Percentiles rank a stretch among this genome's conserved stretches.
Evolutionary conservation across 2,888 invertebrate species (phyloP).

Genomic region (Crossocerus cetratus): DNA sequence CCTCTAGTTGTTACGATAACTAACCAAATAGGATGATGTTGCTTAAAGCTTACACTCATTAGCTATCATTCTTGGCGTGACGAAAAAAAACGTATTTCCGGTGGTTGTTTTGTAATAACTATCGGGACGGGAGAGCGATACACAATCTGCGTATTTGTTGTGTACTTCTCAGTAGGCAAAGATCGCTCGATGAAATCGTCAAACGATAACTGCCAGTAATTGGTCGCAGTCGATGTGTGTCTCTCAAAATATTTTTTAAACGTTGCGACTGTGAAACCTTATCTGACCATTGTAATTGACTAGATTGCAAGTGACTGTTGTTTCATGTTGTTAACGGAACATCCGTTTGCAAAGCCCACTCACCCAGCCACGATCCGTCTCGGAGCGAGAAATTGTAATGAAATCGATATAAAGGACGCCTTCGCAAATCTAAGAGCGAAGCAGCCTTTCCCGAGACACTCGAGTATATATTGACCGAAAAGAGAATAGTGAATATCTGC

Average conservation of each 20-base stretch:
- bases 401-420: background rate
- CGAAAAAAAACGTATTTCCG: too few species aligned
- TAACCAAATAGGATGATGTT: too few species aligned
- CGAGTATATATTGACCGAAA: too few species aligned
- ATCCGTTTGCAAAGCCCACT: background rate
- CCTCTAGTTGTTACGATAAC: background rate
- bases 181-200: slow-evolving; percentile 1
- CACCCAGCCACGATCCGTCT: background rate
- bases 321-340: background rate
- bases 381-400: background rate
- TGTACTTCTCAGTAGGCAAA: background rate
- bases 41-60: too few species aligned
- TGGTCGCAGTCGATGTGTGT: background rate
- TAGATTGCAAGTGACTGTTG: background rate
- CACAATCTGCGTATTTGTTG: too few species aligned
- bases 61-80: too few species aligned
- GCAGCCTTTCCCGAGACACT: background rate
- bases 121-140: too few species aligned
- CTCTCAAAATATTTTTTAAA: slow-evolving; percentile 3
- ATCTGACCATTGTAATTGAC: background rate
- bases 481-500: too few species aligned
- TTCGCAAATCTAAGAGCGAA: background rate
- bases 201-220: background rate
- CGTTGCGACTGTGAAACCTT: background rate
- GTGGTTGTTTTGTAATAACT: too few species aligned